Evolutionary conservation across 2,888 invertebrate genomes (phyloP).

Genomic region (Cryptus armator): DNA sequence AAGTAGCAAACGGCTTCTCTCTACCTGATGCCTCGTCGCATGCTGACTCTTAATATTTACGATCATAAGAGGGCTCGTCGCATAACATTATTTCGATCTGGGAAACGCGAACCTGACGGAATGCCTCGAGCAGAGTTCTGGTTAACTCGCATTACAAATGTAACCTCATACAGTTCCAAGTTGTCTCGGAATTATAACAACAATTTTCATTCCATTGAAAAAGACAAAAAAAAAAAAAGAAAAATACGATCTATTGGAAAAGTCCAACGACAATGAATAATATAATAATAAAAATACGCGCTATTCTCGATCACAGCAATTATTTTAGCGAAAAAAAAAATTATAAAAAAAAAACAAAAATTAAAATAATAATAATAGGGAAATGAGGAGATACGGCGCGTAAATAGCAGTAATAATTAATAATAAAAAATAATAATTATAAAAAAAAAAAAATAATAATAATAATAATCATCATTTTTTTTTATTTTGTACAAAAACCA

Average conservation of each 20-base stretch:
- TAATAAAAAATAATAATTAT: no score
- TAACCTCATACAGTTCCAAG: conserved; percentile 26
- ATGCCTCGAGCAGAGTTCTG: conserved; percentile 75
- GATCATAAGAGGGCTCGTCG: conserved; percentile 81
- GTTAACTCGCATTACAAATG: conserved; percentile 61
- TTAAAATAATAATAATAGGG: no score
- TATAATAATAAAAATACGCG: no score
- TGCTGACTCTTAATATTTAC: conserved; percentile 80
- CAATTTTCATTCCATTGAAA: not conserved
- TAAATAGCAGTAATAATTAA: no score
- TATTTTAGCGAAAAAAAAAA: no score
- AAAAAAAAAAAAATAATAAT: no score
- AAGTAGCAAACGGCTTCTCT: conserved; percentile 15
- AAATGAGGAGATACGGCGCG: no score
- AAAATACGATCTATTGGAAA: no score
- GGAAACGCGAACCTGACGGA: conserved; percentile 84
- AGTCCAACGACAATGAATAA: no score
- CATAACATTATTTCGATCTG: conserved; percentile 84
- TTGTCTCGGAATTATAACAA: not conserved
- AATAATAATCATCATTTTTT: no score
- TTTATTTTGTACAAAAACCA: not conserved
- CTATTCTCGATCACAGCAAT: no score
- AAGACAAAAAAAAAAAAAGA: not conserved
- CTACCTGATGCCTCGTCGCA: conserved; percentile 6
- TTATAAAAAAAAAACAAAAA: no score